Base-by-base conservation (phyloP, 2,113 vertebrate genomes). In the Neofelis nebulosa region DNA sequence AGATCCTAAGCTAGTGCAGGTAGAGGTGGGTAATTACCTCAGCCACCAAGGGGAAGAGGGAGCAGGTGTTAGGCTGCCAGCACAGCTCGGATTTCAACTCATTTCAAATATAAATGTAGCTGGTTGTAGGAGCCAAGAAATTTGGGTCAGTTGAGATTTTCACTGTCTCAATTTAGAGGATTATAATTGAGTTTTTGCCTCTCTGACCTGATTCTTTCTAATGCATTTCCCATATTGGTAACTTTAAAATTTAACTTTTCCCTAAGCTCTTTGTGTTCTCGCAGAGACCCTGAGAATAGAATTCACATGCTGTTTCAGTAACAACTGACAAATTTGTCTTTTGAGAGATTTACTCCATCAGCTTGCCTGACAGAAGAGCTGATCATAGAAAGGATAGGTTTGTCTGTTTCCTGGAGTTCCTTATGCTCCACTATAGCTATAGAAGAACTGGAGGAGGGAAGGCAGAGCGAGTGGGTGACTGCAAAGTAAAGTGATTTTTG, bases 281-380 rank as follows among this genome's bases (percentile, higher is more conserved):
- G 50, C 36, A 57, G 52, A 96, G 81, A 86, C 27, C 71, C 88
- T 91, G 92, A 98, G 95, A 98, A 93, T 66, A 97, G 98, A 98
- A 71, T 29, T 89, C n/a, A 86, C 97, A 89, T 2, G 57, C 94
- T 97, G 74, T 97, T 98, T 98, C 80, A 96, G 68, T 94, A 89
- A 48, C 50, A 91, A 97, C 82, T 98, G 98, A 98, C 96, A 98
- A 89, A 98, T 98, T 97, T 97, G 88, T 98, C 98, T 95, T 96
- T 97, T 97, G 68, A 98, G 97, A 98, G 98, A 98, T 98, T 98
- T 98, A 99, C 98, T 98, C 96, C 92, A 86, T 97, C 88, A 81
- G 80, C 93, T 95, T 96, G 81, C 91, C 0, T 66, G 97, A 97
- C 95, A 98, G 92, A 80, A 96, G 97, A 95, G 81, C 78, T 94